phyloP scores from a whole-genome alignment of 53 echinoderm and acorn worm species.

The Apostichopus leukothele region DNA sequence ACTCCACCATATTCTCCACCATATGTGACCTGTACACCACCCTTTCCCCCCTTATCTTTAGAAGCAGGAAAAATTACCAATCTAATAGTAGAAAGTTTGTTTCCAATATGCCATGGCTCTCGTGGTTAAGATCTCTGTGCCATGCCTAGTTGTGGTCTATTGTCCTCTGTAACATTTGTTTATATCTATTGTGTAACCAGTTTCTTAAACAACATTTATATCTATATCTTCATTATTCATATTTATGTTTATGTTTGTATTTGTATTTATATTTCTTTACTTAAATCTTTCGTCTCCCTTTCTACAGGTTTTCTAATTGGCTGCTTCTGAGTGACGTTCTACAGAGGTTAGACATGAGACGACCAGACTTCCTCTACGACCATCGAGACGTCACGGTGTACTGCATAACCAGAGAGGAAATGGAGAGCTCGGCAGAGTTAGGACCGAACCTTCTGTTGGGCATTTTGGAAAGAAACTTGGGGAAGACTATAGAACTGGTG shows the following conservation, averaged over 20 bases:
- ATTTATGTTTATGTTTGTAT: neutral
- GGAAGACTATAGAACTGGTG: conserved; percentile 46
- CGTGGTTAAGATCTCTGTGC: too few relatives aligned
- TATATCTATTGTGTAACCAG: neutral
- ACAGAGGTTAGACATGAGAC: conserved; percentile 29
- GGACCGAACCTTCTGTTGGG: neutral
- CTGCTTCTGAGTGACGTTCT: conserved; percentile 59
- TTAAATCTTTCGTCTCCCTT: neutral
- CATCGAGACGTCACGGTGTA: conserved; percentile 34
- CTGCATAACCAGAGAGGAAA: conserved; percentile 33
- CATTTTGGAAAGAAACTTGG: neutral
- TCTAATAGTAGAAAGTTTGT: too few relatives aligned
- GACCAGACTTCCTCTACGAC: conserved; percentile 37
- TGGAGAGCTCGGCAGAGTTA: neutral
- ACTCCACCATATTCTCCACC: too few relatives aligned
- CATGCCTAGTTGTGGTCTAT: too few relatives aligned
- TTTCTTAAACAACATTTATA: neutral
- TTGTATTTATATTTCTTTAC: too few relatives aligned
- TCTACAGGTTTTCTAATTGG: conserved; percentile 66
- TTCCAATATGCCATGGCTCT: too few relatives aligned
- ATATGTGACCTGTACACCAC: too few relatives aligned
- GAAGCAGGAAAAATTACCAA: too few relatives aligned
- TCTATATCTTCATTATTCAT: neutral
- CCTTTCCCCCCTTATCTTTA: too few relatives aligned
- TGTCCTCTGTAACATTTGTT: neutral